Evolutionary conservation across 2,888 invertebrate genomes (phyloP).

Genomic region (Drosophila neutralis): DNA sequence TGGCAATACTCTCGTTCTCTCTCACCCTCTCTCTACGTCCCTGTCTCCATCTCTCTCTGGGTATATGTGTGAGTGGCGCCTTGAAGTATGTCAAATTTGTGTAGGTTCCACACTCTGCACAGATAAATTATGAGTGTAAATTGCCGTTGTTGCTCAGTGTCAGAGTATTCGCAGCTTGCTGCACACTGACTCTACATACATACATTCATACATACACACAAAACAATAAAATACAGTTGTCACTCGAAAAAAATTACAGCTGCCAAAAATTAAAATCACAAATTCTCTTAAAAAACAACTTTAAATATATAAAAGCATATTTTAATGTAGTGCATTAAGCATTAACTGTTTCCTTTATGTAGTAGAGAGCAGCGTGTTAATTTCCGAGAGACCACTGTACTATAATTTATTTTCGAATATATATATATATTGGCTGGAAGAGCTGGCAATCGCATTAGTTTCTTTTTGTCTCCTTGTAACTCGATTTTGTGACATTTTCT

Average conservation of each 20-base stretch:
- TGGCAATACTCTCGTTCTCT: slow-evolving; percentile 6
- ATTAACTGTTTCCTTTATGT: neutral
- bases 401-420: neutral
- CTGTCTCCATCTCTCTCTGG: neutral
- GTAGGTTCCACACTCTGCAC: slow-evolving; percentile 40
- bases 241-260: neutral
- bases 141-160: slow-evolving; percentile 57
- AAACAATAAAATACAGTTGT: neutral
- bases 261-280: neutral
- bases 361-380: neutral
- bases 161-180: slow-evolving; percentile 46
- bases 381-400: slow-evolving; percentile 9
- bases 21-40: neutral
- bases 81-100: slow-evolving; percentile 68
- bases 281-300: neutral
- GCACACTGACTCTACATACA: neutral
- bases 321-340: neutral
- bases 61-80: slow-evolving; percentile 47
- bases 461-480: slow-evolving; percentile 23
- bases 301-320: neutral
- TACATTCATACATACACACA: neutral
- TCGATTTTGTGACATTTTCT: slow-evolving; percentile 42
- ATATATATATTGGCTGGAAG: neutral
- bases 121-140: slow-evolving; percentile 73
- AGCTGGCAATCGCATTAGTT: slow-evolving; percentile 20